phyloP scores from a whole-genome alignment of 2,888 invertebrate species.

The Galeruca laticollis region DNA sequence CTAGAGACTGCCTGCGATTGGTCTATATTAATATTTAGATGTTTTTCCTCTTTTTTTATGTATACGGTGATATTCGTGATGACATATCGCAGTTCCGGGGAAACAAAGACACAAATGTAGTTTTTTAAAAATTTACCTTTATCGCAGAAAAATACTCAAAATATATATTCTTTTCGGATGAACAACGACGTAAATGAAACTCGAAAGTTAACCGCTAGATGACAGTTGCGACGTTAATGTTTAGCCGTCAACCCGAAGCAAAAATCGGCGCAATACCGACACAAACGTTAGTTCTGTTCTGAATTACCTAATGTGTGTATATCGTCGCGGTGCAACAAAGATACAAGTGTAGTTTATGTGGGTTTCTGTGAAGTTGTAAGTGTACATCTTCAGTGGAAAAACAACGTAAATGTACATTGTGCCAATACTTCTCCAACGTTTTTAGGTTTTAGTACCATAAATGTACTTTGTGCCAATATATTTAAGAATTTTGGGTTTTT shows the following conservation, averaged over 20 bases:
- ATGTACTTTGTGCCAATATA: conserved; percentile 7
- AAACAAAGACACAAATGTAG: too few relatives aligned
- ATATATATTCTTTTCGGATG: conserved; percentile 9
- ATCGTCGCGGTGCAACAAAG: conserved; percentile 3
- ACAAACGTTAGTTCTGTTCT: conserved; percentile 11
- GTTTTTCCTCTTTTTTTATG: too few relatives aligned
- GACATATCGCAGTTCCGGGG: too few relatives aligned
- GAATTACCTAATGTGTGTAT: background rate
- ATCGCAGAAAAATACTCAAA: too few relatives aligned
- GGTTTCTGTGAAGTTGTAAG: conserved; percentile 11
- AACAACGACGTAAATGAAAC: conserved; percentile 23
- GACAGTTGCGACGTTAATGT: conserved; percentile 20
- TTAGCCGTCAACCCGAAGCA: background rate
- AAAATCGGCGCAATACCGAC: conserved; percentile 14
- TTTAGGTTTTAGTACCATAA: conserved; percentile 7
- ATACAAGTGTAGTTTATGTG: conserved; percentile 18
- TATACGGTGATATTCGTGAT: too few relatives aligned
- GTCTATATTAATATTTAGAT: too few relatives aligned
- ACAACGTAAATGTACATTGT: conserved; percentile 25
- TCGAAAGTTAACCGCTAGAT: conserved; percentile 15
- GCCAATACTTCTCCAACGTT: conserved; percentile 18
- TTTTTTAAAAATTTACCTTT: too few relatives aligned
- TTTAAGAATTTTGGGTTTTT: conserved; percentile 7
- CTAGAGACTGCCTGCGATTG: too few relatives aligned
- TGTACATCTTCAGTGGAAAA: background rate